A percentile compares a stretch with the other conserved stretches of the same genome.
phyloP scores from a whole-genome alignment of 2,797 vertebrate genomes.

The Argentina silus region DNA sequence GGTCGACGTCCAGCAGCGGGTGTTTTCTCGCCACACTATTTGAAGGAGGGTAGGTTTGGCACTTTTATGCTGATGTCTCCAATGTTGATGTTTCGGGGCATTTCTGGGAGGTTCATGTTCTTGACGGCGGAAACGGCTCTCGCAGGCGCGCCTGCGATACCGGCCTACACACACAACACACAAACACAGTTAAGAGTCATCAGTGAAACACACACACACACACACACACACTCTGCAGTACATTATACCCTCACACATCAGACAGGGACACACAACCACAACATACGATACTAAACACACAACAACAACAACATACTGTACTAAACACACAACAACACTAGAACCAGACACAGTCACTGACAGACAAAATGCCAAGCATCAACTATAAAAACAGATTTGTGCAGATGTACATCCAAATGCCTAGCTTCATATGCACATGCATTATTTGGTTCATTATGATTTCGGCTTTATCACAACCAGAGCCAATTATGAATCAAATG shows the following conservation, averaged over 20 bases:
- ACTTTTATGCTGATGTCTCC: slow-evolving; percentile 99
- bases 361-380: slow-evolving; percentile 79
- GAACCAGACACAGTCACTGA: slow-evolving; percentile 58
- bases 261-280: slow-evolving; percentile 43
- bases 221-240: slow-evolving; percentile 38
- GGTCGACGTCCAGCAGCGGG: slow-evolving; percentile 81
- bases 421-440: slow-evolving; percentile 78
- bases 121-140: slow-evolving; percentile 98
- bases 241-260: slow-evolving; percentile 15
- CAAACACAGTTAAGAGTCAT: slow-evolving; percentile 57
- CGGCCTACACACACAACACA: slow-evolving; percentile 83
- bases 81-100: slow-evolving; percentile 99
- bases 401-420: slow-evolving; percentile 77
- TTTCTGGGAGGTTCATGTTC: slow-evolving; percentile 99
- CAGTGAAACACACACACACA: slow-evolving; percentile 42
- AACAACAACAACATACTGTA: slow-evolving; percentile 29
- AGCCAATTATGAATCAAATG: slow-evolving; percentile 74
- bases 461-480: slow-evolving; percentile 68
- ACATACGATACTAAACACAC: slow-evolving; percentile 47
- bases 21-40: slow-evolving; percentile 82
- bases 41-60: slow-evolving; percentile 99
- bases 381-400: slow-evolving; percentile 67
- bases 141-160: slow-evolving; percentile 97
- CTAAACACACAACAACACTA: slow-evolving; percentile 59
- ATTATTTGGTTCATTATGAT: slow-evolving; percentile 63